Evolutionary conservation across 2,797 vertebrate species (phyloP).

Genomic region (Bovichtus variegatus): DNA sequence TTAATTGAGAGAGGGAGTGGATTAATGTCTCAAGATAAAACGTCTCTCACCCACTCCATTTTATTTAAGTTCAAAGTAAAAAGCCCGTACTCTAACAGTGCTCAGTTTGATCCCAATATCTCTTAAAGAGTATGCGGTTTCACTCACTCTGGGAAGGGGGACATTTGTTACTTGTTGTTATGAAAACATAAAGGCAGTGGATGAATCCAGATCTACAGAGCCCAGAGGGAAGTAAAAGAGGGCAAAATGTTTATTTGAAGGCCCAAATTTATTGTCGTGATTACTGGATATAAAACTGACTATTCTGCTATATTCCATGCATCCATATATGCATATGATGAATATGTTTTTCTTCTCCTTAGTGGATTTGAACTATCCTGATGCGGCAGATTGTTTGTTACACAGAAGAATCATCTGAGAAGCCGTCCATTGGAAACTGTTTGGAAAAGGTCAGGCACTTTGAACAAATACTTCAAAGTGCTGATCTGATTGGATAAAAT

Average conservation of each 20-base stretch:
- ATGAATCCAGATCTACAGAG: not conserved
- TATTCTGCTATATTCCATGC: not conserved
- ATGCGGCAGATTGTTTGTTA: too few species aligned
- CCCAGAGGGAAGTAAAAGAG: conserved; percentile 3
- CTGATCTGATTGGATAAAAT: too few species aligned
- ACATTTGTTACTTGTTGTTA: conserved; percentile 4
- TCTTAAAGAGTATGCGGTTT: not conserved
- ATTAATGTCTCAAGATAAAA: conserved; percentile 40
- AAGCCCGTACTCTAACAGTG: not conserved
- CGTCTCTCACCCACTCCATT: conserved; percentile 29
- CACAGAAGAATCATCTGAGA: too few species aligned
- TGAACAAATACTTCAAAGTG: too few species aligned
- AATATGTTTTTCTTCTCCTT: not conserved
- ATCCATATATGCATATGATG: not conserved
- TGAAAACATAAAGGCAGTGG: conserved; percentile 6
- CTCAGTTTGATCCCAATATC: not conserved
- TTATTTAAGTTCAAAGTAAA: conserved; percentile 18
- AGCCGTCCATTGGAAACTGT: too few species aligned
- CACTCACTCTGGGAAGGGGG: conserved; percentile 8
- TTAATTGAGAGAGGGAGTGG: conserved; percentile 23
- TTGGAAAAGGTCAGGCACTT: too few species aligned
- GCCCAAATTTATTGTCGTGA: not conserved
- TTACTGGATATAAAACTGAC: conserved; percentile 1
- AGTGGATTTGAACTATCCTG: not conserved
- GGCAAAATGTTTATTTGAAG: not conserved